phyloP scores from a whole-genome alignment of 2,797 vertebrate genomes.

The Tragopan temminckii region DNA sequence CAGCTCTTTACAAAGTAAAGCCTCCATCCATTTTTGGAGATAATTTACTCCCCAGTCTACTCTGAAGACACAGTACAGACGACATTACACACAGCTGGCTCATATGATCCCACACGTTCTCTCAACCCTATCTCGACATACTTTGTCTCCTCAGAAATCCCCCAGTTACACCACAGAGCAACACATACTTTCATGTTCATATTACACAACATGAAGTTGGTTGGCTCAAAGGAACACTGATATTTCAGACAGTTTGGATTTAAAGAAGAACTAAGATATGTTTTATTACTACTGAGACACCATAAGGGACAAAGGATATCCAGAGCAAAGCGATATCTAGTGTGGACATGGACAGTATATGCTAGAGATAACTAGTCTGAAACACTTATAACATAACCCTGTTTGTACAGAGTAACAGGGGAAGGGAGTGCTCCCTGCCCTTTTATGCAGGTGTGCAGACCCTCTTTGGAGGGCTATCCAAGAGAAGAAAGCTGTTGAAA shows the following conservation, averaged over 20 bases:
- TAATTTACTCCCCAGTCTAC: not conserved
- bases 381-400: not conserved
- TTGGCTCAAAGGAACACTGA: accelerated
- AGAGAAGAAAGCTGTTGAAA: not conserved
- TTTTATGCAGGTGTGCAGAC: not conserved
- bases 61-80: not conserved
- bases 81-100: not conserved
- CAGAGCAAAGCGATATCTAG: not conserved
- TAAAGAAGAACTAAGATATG: not conserved
- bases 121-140: not conserved
- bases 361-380: not conserved
- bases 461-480: not conserved
- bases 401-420: not conserved
- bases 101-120: not conserved
- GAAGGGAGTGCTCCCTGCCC: not conserved
- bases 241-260: not conserved
- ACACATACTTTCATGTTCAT: not conserved
- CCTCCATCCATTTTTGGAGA: not conserved
- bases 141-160: not conserved
- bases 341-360: accelerated
- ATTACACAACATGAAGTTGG: not conserved
- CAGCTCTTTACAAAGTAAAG: not conserved
- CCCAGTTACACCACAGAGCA: not conserved
- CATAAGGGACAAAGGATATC: accelerated
- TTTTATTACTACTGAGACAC: not conserved